phyloP scores from a whole-genome alignment of 2,888 invertebrate genomes.

The Arrhopalites spinosus region DNA sequence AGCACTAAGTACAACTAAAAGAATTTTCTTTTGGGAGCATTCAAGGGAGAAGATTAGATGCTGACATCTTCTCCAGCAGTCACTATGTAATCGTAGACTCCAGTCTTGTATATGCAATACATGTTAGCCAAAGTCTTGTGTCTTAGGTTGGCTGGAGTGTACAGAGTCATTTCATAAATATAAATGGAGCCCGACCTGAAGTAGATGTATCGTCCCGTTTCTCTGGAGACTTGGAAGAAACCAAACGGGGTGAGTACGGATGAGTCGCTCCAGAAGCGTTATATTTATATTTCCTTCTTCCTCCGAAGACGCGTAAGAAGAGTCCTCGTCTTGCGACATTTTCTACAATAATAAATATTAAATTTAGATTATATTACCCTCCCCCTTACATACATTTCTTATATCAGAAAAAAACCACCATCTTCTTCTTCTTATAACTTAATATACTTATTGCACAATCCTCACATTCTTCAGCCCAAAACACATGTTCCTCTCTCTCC shows the following conservation, averaged over 20 bases:
- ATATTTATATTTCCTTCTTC: slow-evolving; percentile 31
- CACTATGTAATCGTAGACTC: no score
- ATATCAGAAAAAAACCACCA: not conserved
- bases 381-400: not conserved
- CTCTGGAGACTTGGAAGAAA: slow-evolving; percentile 91
- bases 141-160: no score
- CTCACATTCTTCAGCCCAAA: not conserved
- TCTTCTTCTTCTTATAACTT: not conserved
- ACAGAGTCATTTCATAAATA: slow-evolving; percentile 12
- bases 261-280: slow-evolving; percentile 77
- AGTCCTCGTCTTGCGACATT: slow-evolving; percentile 32
- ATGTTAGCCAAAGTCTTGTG: no score
- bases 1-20: no score
- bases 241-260: slow-evolving; percentile 94
- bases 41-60: no score
- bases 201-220: slow-evolving; percentile 88
- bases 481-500: not conserved
- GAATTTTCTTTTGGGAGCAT: no score
- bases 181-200: slow-evolving; percentile 79
- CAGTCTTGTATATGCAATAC: no score
- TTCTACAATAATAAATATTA: slow-evolving; percentile 21
- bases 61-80: no score
- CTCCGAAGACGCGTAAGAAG: slow-evolving; percentile 28
- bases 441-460: not conserved
- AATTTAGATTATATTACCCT: slow-evolving; percentile 14